These are phyloP conservation scores for Macrobrachium nipponense DNA, from an alignment of 1,140 invertebrate species.

Conservation along the genomic window DNA sequence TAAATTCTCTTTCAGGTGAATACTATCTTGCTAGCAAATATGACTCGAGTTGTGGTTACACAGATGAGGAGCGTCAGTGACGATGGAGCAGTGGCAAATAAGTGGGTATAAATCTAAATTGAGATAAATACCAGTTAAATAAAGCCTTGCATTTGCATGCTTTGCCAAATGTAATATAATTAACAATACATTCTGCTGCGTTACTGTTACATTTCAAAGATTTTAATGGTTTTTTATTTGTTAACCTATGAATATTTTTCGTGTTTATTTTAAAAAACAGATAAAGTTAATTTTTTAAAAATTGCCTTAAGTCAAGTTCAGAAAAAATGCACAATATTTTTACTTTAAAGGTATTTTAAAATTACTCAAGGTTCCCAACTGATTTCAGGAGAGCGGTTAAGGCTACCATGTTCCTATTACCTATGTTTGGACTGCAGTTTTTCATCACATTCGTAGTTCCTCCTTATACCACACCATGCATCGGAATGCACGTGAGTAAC, in stretches of 20 bases:
- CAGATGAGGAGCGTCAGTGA: slow-evolving; percentile 29
- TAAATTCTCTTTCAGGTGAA: slow-evolving; percentile 25
- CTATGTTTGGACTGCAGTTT: slow-evolving; percentile 73
- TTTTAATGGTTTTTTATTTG: too few species aligned
- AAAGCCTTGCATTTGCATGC: too few species aligned
- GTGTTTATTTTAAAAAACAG: too few species aligned
- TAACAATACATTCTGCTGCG: not conserved
- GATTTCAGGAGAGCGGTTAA: slow-evolving; percentile 70
- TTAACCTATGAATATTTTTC: too few species aligned
- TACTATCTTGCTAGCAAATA: slow-evolving; percentile 32
- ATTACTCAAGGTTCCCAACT: not conserved
- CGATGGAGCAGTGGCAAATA: slow-evolving; percentile 35
- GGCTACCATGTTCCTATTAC: slow-evolving; percentile 72
- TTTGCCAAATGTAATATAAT: not conserved
- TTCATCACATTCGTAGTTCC: slow-evolving; percentile 70
- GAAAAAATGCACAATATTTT: not conserved
- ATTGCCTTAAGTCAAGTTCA: not conserved
- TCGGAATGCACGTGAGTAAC: slow-evolving; percentile 65
- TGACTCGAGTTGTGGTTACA: slow-evolving; percentile 11
- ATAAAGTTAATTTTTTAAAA: too few species aligned
- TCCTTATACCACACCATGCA: slow-evolving; percentile 68
- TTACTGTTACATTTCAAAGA: too few species aligned
- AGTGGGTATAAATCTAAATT: slow-evolving; percentile 36
- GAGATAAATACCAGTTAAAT: too few species aligned
- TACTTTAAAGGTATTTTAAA: not conserved